These are phyloP conservation scores for Chrysocyon brachyurus DNA, from an alignment of 2,797 vertebrate genomes.

Conservation along the genomic window DNA sequence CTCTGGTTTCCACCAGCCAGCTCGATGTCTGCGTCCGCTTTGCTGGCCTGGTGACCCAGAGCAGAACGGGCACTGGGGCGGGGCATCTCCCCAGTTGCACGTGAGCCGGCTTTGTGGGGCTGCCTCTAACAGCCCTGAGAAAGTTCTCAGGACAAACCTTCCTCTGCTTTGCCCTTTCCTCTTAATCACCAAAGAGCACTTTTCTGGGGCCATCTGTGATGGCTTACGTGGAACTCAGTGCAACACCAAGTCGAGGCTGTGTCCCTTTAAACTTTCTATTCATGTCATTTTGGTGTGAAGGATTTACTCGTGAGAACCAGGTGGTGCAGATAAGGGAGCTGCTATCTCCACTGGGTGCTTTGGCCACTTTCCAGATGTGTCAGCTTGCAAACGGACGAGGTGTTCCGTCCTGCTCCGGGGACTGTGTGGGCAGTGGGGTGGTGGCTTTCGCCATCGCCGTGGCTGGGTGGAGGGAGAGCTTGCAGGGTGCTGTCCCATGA, in stretches of 20 bases:
- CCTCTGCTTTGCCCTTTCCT: background rate
- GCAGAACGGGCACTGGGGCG: too few species aligned
- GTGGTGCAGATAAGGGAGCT: background rate
- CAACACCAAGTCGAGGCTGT: background rate
- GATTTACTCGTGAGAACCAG: background rate
- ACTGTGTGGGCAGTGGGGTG: background rate
- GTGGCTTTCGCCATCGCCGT: background rate
- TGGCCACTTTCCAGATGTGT: conserved; percentile 74
- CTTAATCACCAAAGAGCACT: background rate
- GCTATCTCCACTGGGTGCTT: background rate
- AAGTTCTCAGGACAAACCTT: background rate
- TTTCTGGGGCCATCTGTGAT: background rate
- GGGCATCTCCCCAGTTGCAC: fast-evolving
- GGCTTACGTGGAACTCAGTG: background rate
- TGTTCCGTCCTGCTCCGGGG: background rate
- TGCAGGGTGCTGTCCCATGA: background rate
- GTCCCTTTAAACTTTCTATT: background rate
- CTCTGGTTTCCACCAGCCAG: background rate
- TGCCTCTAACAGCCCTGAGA: too few species aligned
- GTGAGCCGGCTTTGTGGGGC: background rate
- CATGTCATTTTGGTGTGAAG: background rate
- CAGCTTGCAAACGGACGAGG: conserved; percentile 65
- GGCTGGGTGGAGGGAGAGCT: background rate
- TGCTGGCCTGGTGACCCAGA: too few species aligned
- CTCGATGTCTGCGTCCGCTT: too few species aligned